These are phyloP conservation scores for Camelus dromedarius DNA, from an alignment of 2,113 vertebrate genomes.

Conservation along the genomic window DNA sequence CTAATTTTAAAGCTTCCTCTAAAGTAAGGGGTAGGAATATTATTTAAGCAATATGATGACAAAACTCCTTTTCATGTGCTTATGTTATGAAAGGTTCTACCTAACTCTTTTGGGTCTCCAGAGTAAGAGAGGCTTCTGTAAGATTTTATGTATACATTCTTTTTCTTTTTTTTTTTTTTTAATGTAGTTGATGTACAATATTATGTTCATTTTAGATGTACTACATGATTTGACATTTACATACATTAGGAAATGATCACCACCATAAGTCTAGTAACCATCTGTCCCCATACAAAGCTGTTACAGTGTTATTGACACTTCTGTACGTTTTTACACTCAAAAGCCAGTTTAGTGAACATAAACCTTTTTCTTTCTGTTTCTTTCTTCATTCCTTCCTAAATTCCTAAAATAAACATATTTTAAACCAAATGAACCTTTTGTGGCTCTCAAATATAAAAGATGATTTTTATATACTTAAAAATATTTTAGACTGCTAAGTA, in stretches of 20 bases:
- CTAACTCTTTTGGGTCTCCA: not conserved
- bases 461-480: not conserved
- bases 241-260: not conserved
- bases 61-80: conserved; percentile 34
- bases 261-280: not conserved
- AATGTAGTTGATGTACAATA: not conserved
- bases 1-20: not conserved
- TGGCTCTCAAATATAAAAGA: not conserved
- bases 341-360: not conserved
- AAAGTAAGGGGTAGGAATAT: not conserved
- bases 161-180: not conserved
- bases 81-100: not conserved
- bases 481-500: conserved; percentile 37
- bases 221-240: not conserved
- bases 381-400: not conserved
- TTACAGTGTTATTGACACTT: not conserved
- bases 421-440: conserved; percentile 23
- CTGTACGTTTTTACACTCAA: not conserved
- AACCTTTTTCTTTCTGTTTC: not conserved
- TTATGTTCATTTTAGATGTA: not conserved
- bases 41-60: conserved; percentile 21
- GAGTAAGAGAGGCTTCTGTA: not conserved
- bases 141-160: not conserved
- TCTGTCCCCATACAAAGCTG: not conserved
- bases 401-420: conserved; percentile 38